Base-by-base conservation (phyloP, 1,140 invertebrate species). In the Panagrolaimus sp. region DNA sequence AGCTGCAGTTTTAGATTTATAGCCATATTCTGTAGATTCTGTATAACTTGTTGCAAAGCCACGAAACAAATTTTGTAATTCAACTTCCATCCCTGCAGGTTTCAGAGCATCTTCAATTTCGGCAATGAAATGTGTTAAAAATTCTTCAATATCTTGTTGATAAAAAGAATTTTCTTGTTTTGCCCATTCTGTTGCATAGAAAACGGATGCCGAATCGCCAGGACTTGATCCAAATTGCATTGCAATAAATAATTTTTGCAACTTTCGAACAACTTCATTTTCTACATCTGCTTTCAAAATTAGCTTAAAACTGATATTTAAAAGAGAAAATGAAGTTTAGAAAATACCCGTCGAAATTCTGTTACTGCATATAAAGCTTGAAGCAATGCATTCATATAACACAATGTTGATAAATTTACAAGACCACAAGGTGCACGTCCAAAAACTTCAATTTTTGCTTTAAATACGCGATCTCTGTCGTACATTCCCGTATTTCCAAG, bases 141-240 rank as follows among this genome's bases (percentile, higher is more conserved):
- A 58, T 58, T 58, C 52, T 58, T 58, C 21, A 28, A 28, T 28
- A 24, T 58, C 52, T 17, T 58, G 52, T 24, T 58, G 52, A 12
- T 26, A n/a, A 14, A 58, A 58, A 26, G 21, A 28, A 28, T 58
- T 21, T 26, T 58, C 21, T 10, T 58, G 21, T 58, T 58, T 28
- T 12, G 21, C 28, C 52, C 52, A 58, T 26, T 58, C 17, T 5
- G 52, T 26, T 12, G 15, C 1, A 21, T n/a, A 12, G 17, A 26
- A 58, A 21, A 58, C 52, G 15, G 21, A 12, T 1, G 28, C 15
- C 10, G 52, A 17, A 8, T 26, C 17, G 10, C 5, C 28, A 12
- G 52, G 28, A 58, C 10, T 26, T 17, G 14, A n/a, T 12, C 28
- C 21, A 28, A 26, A 28, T 58, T 58, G 52, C 15, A 58, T 21